These are phyloP conservation scores for Bembecia ichneumoniformis DNA, from an alignment of 2,888 invertebrate species.

Conservation along the genomic window DNA sequence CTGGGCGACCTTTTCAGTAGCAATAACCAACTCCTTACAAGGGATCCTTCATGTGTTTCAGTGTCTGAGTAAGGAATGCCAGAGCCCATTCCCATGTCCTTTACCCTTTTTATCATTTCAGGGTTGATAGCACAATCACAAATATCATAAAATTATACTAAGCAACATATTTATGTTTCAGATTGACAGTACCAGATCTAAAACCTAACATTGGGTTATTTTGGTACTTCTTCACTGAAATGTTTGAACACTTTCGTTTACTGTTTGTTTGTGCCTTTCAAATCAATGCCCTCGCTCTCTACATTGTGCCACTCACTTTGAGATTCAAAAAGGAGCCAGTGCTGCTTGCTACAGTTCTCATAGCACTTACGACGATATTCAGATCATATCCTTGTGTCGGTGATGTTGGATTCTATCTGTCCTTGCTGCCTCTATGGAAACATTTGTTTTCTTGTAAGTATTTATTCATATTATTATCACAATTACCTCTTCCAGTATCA, in stretches of 20 bases:
- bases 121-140: neutral
- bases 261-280: conserved; percentile 98
- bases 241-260: conserved; percentile 98
- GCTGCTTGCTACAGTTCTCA: conserved; percentile 82
- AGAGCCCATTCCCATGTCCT: too few species aligned
- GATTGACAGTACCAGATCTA: conserved; percentile 91
- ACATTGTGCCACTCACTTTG: conserved; percentile 88
- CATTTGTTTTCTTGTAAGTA: conserved; percentile 88
- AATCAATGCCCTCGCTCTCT: conserved; percentile 93
- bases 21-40: too few species aligned
- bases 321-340: conserved; percentile 85
- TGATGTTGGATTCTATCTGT: conserved; percentile 93
- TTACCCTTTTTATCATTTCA: neutral
- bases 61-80: too few species aligned
- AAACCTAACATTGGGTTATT: conserved; percentile 98
- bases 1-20: too few species aligned
- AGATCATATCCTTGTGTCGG: conserved; percentile 96
- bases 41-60: too few species aligned
- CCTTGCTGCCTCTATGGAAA: conserved; percentile 92
- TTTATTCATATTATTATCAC: conserved; percentile 1
- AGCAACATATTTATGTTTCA: conserved; percentile 51
- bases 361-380: conserved; percentile 90
- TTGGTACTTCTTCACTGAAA: conserved; percentile 99
- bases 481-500: too few species aligned
- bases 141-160: neutral